Evolutionary conservation across 2,797 vertebrate species (phyloP), one percentile per base, ranked within the genome.

Genomic region (Enteromius anoplus): DNA sequence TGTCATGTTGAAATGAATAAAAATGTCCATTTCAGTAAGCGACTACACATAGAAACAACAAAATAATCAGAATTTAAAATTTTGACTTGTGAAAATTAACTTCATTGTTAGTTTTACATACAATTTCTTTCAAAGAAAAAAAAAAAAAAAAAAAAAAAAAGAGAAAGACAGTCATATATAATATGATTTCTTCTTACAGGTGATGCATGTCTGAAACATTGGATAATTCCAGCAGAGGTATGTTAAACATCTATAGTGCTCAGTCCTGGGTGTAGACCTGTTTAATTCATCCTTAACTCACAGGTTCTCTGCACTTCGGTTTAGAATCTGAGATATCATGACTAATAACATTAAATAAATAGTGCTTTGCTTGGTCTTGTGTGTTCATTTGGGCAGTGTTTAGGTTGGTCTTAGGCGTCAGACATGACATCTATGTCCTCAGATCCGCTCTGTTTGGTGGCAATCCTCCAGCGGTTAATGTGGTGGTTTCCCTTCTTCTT

Each of bases 401-500:
- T 73, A 40, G 82, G 82, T 40, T 64, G 73, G 51, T 17, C 71
- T 94, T 95, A 99, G 94, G 98, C 97, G 88, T 97, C 98, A 68
- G 98, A 99, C 80, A 97, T 99, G 90, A 99, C 98, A 78, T 99
- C 97, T 82, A 99, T 97, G 94, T 99, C 98, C 92, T 99, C 97
- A 3, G 96, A 96, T 53, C 93, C 96, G 88, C 94, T 87, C 92
- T 99, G 98, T 92, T 99, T 99, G 90, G 98, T 99, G 94, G 98
- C 97, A 0, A 99, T 91, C 84, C 98, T 96, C 98, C 98, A 99
- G 91, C 98, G 95, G 94, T 97, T 98, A 93, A 99, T 99, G 92
- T 99, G 98, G 81, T 99, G 98, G 85, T 96, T 98, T 0, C 97
- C 98, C 77, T 99, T 99, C 94, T 99, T 99, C 95, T 98, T 99